Evolutionary conservation across 1,140 invertebrate species (phyloP), one percentile per base, ranked within the genome.

Genomic region (Archegozetes longisetosus): DNA sequence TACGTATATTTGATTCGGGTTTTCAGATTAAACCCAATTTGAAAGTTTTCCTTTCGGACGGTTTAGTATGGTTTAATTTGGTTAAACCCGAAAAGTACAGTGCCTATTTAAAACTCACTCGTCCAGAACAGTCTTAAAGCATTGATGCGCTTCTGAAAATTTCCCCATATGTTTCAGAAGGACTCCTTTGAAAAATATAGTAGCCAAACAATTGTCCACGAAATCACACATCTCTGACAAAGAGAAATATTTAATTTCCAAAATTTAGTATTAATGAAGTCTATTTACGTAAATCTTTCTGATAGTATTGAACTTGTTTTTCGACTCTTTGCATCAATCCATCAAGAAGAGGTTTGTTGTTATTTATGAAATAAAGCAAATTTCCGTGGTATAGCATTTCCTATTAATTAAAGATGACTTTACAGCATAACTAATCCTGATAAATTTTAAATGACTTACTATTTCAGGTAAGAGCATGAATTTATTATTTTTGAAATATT

Each of bases 401-500:
- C 57, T 58, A 28, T 20, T 4, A 47, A 9, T 52, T 52, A 6
- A 25, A 52, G n/a, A 9, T 25, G n/a, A 52, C n/a, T 52, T 14
- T 9, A 52, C 22, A 52, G n/a, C 20, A 52, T 52, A 6, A 52
- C 20, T 52, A 52, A 9, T 25, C 4, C 20, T 52, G 27, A 23
- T 9, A 52, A 25, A 6, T 52, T 52, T 6, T 32, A 9, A 53
- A 23, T 17, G 12, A 55, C 54, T 50, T 49, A 58, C 57, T 12
- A 58, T 50, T 12, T 49, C 48, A 12, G 57, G 57, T 4, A 58
- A 27, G 12, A 51, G 40, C 1, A 58, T n/a, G 13, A 26, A 25
- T 49, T 58, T 49, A 20, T 47, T 47, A 23, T 58, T 58, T 27
- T 51, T 49, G 27, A 58, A 49, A 46, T 58, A 58, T 46, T 49